A percentile compares a stretch with the other conserved stretches of the same genome.
phyloP scores from a whole-genome alignment of 2,888 invertebrate genomes.

The Tenthredo notha region DNA sequence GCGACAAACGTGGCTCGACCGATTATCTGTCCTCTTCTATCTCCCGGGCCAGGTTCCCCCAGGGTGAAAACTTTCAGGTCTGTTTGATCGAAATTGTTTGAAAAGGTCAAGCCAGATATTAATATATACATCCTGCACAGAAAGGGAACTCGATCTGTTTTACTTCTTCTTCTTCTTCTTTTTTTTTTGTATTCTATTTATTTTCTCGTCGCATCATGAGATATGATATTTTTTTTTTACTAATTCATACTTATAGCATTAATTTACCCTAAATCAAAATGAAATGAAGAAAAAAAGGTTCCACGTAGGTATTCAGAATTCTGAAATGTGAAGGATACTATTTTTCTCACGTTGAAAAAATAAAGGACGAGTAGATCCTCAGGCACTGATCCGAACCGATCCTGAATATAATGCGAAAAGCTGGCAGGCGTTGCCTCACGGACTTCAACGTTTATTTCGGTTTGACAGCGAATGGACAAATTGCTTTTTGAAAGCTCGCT shows the following conservation, averaged over 20 bases:
- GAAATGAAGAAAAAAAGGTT: background rate
- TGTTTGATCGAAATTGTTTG: slow-evolving; percentile 41
- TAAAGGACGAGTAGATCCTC: background rate
- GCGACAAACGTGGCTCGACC: slow-evolving; percentile 29
- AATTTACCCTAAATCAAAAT: no score
- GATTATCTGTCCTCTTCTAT: slow-evolving; percentile 23
- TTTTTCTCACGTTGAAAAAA: slow-evolving; percentile 3
- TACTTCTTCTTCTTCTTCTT: background rate
- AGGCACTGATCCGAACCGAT: background rate
- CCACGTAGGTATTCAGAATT: background rate
- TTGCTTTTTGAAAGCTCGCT: slow-evolving; percentile 49
- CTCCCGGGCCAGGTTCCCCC: background rate
- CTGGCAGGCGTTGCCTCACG: slow-evolving; percentile 24
- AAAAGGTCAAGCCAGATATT: slow-evolving; percentile 21
- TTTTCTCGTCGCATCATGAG: background rate
- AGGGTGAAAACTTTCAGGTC: slow-evolving; percentile 27
- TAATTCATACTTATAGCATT: background rate
- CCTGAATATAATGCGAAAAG: slow-evolving; percentile 27
- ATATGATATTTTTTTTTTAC: background rate
- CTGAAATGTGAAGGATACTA: background rate
- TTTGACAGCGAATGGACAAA: slow-evolving; percentile 42
- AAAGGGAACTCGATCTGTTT: background rate
- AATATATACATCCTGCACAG: background rate
- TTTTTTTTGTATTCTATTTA: no score
- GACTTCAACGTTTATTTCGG: slow-evolving; percentile 28